Evolutionary conservation across 1,140 invertebrate species (phyloP), one percentile per base, ranked within the genome.

Genomic region (Bradysia coprophila): DNA sequence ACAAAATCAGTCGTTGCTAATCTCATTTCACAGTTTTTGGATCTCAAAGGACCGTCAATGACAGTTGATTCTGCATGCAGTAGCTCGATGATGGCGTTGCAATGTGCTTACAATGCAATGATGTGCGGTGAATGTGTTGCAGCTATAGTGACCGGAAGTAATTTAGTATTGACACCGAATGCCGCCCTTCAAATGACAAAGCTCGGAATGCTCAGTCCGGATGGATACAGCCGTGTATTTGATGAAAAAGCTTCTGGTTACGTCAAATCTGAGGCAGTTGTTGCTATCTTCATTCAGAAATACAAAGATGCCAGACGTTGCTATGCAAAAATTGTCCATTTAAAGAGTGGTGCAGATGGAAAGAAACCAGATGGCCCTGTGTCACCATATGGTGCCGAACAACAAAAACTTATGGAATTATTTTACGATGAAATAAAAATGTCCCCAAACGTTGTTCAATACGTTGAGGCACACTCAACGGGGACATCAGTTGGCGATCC

Each of bases 61-160:
- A 66, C 75, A 0, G 51, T 86, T 2, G 83, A 89, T 54, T 84
- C 83, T 13, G 83, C 84, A 0, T 89, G 85, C 55, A 84, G 81
- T 0, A 84, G 81, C 15, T 74, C 76, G 33, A 48, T 84, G 38
- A 66, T 75, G 43, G 82, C 77, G 1, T 54, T 88, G 46, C 67
- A 77, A 46, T 70, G 81, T 46, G 85, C 82, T 16, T 53, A 81
- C 55, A 20, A 45, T 16, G 71, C 73, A 11, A 81, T 89, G 16
- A 56, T 71, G 21, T 62, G 56, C 21, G 80, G 76, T 2, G 67
- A 76, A 33, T 85, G 78, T 55, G 81, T 87, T 45, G 65, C 75
- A 10, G 84, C 83, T 3, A 71, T 89, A 42, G 78, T 89, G 19
- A 79, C 72, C 9, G 82, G 80, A 24, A 62, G 64, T 2, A 67